Evolutionary conservation across 2,797 vertebrate genomes (phyloP).

Genomic region (Lagodon rhomboides): DNA sequence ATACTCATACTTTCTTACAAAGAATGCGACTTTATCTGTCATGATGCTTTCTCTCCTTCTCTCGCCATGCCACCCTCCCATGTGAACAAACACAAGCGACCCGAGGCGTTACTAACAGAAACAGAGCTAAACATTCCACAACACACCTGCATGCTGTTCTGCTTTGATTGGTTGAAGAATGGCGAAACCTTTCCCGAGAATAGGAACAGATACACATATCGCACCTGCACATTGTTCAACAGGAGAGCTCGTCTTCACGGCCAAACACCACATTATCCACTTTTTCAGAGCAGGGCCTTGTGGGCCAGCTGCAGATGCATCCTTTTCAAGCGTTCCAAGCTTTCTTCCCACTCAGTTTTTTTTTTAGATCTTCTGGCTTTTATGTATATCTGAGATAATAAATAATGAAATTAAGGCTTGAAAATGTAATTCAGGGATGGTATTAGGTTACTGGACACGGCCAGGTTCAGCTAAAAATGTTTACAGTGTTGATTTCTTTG

Average conservation of each 20-base stretch:
- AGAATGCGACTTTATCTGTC: conserved; percentile 49
- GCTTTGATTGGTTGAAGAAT: conserved; percentile 55
- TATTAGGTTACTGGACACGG: conserved; percentile 44
- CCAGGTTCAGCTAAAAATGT: conserved; percentile 41
- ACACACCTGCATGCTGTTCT: conserved; percentile 64
- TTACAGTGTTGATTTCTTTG: conserved; percentile 31
- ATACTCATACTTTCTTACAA: conserved; percentile 55
- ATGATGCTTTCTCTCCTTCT: conserved; percentile 34
- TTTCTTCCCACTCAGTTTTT: neutral
- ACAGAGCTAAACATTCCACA: conserved; percentile 55
- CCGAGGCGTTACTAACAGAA: conserved; percentile 40
- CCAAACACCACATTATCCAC: conserved; percentile 22
- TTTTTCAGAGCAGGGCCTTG: conserved; percentile 26
- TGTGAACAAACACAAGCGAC: conserved; percentile 62
- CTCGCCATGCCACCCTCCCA: conserved; percentile 43
- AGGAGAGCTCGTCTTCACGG: conserved; percentile 9
- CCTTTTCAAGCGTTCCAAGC: neutral
- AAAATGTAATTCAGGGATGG: conserved; percentile 29
- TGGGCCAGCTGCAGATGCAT: neutral
- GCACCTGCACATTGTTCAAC: conserved; percentile 49
- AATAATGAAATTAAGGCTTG: conserved; percentile 35
- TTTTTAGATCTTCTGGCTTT: conserved; percentile 20
- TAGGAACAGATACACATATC: conserved; percentile 16
- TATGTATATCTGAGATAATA: conserved; percentile 27
- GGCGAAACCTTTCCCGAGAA: conserved; percentile 45